Evolutionary conservation across 2,113 vertebrate genomes (phyloP).

Genomic region (Mirza zaza): DNA sequence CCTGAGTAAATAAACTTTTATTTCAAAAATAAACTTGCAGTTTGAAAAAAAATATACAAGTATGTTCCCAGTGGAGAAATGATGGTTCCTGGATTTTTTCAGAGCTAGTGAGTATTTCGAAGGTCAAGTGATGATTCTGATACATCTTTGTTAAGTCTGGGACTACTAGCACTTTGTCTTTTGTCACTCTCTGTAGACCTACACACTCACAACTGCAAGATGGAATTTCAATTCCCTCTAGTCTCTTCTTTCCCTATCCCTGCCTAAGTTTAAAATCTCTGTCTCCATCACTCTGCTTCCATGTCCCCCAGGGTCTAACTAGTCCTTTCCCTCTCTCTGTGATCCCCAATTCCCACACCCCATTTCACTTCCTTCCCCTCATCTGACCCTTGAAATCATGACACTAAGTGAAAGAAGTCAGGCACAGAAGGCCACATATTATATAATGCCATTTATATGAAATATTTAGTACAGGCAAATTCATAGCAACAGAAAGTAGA

Average conservation of each 20-base stretch:
- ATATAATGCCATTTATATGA: neutral
- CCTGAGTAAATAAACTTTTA: neutral
- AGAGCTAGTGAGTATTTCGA: neutral
- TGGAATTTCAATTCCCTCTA: neutral
- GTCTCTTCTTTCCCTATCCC: neutral
- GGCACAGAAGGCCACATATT: neutral
- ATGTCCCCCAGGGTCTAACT: neutral
- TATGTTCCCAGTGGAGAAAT: neutral
- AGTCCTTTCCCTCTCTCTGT: neutral
- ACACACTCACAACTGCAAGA: neutral
- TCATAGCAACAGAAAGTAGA: neutral
- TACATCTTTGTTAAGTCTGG: neutral
- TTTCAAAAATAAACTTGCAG: conserved; percentile 21
- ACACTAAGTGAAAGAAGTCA: neutral
- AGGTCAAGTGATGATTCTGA: neutral
- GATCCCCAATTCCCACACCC: neutral
- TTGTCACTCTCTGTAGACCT: neutral
- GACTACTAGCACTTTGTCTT: neutral
- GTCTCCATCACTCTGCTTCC: neutral
- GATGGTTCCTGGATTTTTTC: neutral
- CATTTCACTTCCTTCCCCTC: neutral
- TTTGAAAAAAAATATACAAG: conserved; percentile 28
- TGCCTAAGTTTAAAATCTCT: neutral
- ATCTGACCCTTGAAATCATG: neutral
- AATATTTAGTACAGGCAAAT: neutral